Base-by-base conservation (phyloP, 2,113 vertebrate species). In the Cygnus buccinator region DNA sequence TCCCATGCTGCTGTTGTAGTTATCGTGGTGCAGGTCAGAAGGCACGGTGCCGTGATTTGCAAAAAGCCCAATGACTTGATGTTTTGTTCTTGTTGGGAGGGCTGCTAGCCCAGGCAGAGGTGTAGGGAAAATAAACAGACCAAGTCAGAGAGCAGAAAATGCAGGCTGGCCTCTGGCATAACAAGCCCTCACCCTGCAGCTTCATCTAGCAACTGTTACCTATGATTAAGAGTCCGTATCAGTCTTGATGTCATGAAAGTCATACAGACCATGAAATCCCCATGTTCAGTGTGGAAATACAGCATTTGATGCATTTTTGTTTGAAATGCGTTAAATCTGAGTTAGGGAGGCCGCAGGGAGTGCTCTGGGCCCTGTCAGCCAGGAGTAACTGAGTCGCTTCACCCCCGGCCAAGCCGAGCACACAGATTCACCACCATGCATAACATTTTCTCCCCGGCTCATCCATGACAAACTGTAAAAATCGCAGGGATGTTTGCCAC, bases 311-410 rank as follows among this genome's bases (percentile, higher is more conserved):
- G 84, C 92, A 94, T 94, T 95, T 96, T 94, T 97, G 84, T 92
- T 89, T 92, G 89, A 95, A 96, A 95, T 84, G 89, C 37, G 3
- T 96, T 94, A 96, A 96, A 96, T 96, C 62, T 92, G 86, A 1
- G 1, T 89, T 79, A 31, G 86, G 81, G 92, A 66, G 89, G 89
- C 76, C 33, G 2, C 0, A 0, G 89, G 52, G 48, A 78, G 68
- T 5, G 39, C n/a, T 59, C 25, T 28, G 68, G 44, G 44, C 73
- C 68, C 17, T 4, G 0, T 18, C 0, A 0, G 11, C 46, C 72
- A 5, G 29, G 33, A 84, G 80, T 43, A 79, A 14, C 33, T 5
- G 3, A 26, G 52, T 58, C 2, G 4, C 43, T 59, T 48, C 15
- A 1, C 71, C 87, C 46, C 71, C 43, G 3, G 3, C 2, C 0